Percentiles rank a stretch among this genome's conserved stretches.
Evolutionary conservation across 2,888 invertebrate genomes (phyloP).

Genomic region (Leptopilina drosophilae): DNA sequence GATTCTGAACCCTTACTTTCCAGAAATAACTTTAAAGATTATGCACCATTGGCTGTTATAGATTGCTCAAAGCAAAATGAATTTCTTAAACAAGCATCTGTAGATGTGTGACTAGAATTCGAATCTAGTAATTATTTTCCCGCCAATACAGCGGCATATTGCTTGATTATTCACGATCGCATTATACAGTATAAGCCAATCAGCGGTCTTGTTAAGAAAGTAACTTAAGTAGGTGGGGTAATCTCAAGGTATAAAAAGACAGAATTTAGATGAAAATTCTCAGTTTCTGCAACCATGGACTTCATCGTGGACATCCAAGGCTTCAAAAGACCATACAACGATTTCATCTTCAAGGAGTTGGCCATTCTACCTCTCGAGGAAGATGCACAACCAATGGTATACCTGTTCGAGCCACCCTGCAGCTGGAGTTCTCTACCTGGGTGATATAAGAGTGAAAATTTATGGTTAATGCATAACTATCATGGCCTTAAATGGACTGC

Average conservation of each 20-base stretch:
- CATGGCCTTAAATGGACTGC: constrained; percentile 20
- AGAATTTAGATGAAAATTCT: not conserved
- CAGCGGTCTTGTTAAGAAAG: not conserved
- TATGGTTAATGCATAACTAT: constrained; percentile 10
- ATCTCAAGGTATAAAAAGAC: not conserved
- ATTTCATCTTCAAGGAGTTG: constrained; percentile 49
- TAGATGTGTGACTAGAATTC: not conserved
- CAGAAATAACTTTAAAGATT: not conserved
- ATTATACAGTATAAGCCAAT: too few relatives aligned
- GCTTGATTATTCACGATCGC: not conserved
- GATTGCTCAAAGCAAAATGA: not conserved
- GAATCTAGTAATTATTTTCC: not conserved
- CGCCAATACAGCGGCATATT: not conserved
- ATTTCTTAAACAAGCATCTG: not conserved
- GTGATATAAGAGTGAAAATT: constrained; percentile 39
- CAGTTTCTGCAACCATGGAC: constrained; percentile 34
- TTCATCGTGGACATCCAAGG: constrained; percentile 47
- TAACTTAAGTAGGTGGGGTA: not conserved
- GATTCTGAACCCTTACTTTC: not conserved
- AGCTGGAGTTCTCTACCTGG: constrained; percentile 38
- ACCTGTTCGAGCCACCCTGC: constrained; percentile 45
- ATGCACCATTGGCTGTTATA: constrained; percentile 2
- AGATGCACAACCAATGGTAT: constrained; percentile 21
- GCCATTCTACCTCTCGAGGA: constrained; percentile 38
- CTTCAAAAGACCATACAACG: constrained; percentile 42